Percentiles rank a stretch among this genome's conserved stretches.
Conservation (phyloP, 2,888 invertebrate genomes). For the Hirtodrosophila alboralis region DNA sequence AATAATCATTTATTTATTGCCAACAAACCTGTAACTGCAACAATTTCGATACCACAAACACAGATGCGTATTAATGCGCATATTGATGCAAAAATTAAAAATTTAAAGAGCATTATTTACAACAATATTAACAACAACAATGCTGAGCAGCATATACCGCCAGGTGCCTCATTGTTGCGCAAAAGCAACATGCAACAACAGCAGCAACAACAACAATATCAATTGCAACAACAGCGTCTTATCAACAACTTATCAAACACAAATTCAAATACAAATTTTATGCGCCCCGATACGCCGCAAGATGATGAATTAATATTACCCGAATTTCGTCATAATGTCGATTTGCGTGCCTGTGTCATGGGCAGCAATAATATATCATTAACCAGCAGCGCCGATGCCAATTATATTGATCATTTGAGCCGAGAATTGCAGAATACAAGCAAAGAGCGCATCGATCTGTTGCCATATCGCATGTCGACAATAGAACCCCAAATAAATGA, state of each 20-base stretch:
- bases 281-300: conserved; percentile 81
- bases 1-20: conserved; percentile 24
- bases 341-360: conserved; percentile 83
- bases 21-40: conserved; percentile 21
- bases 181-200: conserved; percentile 64
- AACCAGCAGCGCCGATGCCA: conserved; percentile 59
- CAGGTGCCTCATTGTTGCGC: conserved; percentile 82
- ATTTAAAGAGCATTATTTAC: no score
- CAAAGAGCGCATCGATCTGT: conserved; percentile 68
- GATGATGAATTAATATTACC: conserved; percentile 67
- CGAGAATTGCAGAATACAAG: conserved; percentile 82
- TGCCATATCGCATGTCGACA: conserved; percentile 30
- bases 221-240: conserved; percentile 26
- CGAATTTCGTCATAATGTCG: conserved; percentile 82
- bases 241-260: conserved; percentile 9
- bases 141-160: conserved; percentile 80
- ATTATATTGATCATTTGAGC: conserved; percentile 77
- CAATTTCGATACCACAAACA: conserved; percentile 28
- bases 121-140: background rate
- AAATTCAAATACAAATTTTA: conserved; percentile 38
- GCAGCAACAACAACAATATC: conserved; percentile 43
- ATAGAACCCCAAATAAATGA: conserved; percentile 57
- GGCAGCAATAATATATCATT: conserved; percentile 84
- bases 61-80: background rate
- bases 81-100: background rate